phyloP scores from a whole-genome alignment of 2,113 vertebrate genomes.

The Cyanocitta stelleri region DNA sequence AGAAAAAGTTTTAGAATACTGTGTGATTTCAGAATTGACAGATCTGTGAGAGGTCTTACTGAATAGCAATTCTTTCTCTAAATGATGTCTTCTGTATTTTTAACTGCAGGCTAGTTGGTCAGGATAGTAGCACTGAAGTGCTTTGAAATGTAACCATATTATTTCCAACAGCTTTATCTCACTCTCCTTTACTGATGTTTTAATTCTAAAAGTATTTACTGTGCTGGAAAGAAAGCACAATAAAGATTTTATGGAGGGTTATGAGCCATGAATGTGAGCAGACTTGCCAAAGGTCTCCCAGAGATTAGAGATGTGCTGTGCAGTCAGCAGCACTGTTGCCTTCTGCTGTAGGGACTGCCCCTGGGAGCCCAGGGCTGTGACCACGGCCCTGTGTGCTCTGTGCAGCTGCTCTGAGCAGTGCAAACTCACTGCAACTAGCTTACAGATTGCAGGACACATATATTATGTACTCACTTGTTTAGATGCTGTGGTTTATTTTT shows the following conservation, averaged over 20 bases:
- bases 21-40: neutral
- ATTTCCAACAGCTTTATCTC: neutral
- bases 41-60: neutral
- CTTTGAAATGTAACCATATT: neutral
- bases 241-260: slow-evolving; percentile 14
- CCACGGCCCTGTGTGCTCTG: neutral
- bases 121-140: neutral
- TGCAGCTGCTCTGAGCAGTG: neutral
- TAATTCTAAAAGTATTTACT: slow-evolving; percentile 18
- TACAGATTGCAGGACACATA: neutral
- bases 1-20: neutral
- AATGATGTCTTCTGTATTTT: neutral
- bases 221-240: neutral
- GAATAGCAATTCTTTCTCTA: neutral
- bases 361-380: neutral
- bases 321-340: neutral
- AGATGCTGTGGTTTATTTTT: neutral
- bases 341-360: neutral
- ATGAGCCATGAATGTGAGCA: neutral
- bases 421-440: neutral
- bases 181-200: neutral
- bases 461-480: neutral
- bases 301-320: neutral
- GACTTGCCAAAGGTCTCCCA: slow-evolving; percentile 14
- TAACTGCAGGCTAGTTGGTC: neutral